phyloP scores from a whole-genome alignment of 2,113 vertebrate species.

The Melozone crissalis region DNA sequence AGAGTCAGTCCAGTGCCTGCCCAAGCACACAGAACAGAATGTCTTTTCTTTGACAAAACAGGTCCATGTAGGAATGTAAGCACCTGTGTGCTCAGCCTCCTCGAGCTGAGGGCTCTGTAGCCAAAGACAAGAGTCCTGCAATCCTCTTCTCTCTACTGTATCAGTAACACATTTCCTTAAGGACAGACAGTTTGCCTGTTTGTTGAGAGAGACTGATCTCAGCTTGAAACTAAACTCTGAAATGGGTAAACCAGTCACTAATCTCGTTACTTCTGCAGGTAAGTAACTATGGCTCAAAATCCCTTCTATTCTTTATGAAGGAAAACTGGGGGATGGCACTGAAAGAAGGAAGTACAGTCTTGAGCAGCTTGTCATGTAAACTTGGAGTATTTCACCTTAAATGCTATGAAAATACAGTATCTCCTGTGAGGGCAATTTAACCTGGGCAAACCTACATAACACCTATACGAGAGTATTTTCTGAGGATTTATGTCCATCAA shows the following conservation, averaged over 20 bases:
- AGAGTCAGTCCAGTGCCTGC: neutral
- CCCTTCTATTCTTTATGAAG: neutral
- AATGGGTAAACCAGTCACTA: neutral
- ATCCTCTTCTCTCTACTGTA: neutral
- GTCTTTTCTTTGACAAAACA: neutral
- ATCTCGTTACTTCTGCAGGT: neutral
- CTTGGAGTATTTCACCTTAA: neutral
- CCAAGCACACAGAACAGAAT: neutral
- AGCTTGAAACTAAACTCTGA: neutral
- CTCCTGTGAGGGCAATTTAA: neutral
- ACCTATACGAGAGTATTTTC: neutral
- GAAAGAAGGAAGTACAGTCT: neutral
- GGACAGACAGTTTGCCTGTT: neutral
- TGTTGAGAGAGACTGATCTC: neutral
- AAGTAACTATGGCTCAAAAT: neutral
- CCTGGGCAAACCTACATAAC: neutral
- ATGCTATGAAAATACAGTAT: neutral
- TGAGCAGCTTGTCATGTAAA: neutral
- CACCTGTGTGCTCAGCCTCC: neutral
- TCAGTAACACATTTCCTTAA: neutral
- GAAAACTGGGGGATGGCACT: neutral
- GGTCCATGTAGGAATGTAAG: neutral
- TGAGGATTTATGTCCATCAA: neutral
- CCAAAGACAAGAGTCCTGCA: neutral
- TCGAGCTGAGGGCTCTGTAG: neutral